These are phyloP conservation scores for Pinna nobilis DNA, from an alignment of 1,140 invertebrate species.

Conservation along the genomic window DNA sequence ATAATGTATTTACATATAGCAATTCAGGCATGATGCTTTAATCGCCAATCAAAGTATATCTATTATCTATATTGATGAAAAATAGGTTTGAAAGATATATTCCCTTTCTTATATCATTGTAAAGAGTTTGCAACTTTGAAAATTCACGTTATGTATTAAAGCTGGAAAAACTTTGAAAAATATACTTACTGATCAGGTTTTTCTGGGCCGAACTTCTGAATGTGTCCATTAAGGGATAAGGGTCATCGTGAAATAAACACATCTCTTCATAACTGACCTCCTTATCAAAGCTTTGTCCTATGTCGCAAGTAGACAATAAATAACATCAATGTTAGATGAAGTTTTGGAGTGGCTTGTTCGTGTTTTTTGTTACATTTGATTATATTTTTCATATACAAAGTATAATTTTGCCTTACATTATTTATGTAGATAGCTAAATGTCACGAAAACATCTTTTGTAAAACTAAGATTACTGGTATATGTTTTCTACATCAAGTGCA, in stretches of 20 bases:
- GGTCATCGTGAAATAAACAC: slow-evolving; percentile 47
- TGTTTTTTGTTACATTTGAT: too few species aligned
- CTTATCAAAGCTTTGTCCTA: slow-evolving; percentile 44
- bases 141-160: too few species aligned
- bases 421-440: neutral
- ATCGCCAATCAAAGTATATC: neutral
- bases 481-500: neutral
- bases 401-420: neutral
- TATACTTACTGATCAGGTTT: slow-evolving; percentile 55
- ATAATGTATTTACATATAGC: neutral
- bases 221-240: slow-evolving; percentile 35
- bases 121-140: neutral
- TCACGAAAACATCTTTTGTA: neutral
- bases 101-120: neutral
- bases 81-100: neutral
- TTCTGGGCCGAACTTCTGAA: slow-evolving; percentile 47
- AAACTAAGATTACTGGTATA: neutral
- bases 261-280: slow-evolving; percentile 42
- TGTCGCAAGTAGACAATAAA: neutral
- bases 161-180: neutral
- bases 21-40: neutral
- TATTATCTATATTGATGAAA: neutral
- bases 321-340: too few species aligned
- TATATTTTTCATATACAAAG: too few species aligned
- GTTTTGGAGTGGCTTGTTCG: too few species aligned